These are phyloP conservation scores for Leptosomus discolor DNA, from an alignment of 2,113 vertebrate genomes.

Conservation along the genomic window DNA sequence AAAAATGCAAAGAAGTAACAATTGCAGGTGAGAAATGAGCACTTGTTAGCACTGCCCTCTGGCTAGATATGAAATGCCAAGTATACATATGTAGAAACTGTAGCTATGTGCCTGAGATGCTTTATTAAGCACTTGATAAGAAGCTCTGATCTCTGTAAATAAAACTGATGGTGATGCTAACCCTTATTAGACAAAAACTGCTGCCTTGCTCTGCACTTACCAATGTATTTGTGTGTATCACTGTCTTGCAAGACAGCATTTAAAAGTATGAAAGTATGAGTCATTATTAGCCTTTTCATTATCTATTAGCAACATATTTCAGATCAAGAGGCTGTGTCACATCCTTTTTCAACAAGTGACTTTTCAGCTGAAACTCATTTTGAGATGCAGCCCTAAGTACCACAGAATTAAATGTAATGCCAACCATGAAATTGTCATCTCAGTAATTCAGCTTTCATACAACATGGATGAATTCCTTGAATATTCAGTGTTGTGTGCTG, in stretches of 20 bases:
- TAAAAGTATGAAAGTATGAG: background rate
- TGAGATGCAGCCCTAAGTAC: background rate
- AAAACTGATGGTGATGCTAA: background rate
- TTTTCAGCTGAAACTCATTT: background rate
- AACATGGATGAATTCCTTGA: background rate
- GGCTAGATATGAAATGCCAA: background rate
- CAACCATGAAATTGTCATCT: background rate
- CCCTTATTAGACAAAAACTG: background rate
- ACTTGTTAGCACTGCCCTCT: background rate
- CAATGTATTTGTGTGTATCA: background rate
- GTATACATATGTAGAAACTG: background rate
- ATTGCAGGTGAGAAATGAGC: background rate
- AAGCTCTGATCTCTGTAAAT: background rate
- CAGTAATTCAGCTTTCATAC: background rate
- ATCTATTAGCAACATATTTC: background rate
- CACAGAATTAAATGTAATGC: background rate
- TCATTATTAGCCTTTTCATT: background rate
- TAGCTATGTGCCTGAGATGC: background rate
- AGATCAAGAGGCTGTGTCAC: background rate
- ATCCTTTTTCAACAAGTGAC: background rate
- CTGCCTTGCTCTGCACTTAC: background rate
- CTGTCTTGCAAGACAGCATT: background rate
- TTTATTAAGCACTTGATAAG: background rate
- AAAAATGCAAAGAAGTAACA: background rate
- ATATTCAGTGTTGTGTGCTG: background rate